Base-by-base conservation (phyloP, 2,797 vertebrate genomes). In the Enteromius unitaeniatus region DNA sequence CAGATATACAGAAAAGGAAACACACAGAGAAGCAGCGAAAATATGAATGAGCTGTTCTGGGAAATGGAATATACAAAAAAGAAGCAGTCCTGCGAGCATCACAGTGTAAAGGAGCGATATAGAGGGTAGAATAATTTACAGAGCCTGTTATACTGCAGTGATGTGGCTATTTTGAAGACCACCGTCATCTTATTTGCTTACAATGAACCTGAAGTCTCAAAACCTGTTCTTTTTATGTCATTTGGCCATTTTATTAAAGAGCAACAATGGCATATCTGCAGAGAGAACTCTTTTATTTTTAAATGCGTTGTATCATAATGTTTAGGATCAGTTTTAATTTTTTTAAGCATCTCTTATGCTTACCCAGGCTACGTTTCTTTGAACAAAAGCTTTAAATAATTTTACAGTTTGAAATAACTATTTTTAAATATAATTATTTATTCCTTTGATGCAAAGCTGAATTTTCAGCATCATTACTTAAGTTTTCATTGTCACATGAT, bases 1-100 rank as follows among this genome's bases (percentile, higher is more conserved):
- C 40, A n/a, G 75, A 82, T 28, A 37, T 21, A 53, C 15, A 73
- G 79, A 62, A 28, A 45, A 40, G 31, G 31, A 81, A 8, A 40
- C 23, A 34, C 7, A 21, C 47, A 55, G 4, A 62, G 31, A 70
- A 31, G 40, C 14, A 34, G 34, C 5, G 4, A n/a, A 49, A 64
- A 28, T 31, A 23, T 45, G 23, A 83, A 77, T 42, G 19, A 65
- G 49, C 31, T 68, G 60, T 51, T 75, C 21, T 60, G 40, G 68
- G 79, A 60, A 70, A 72, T 28, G 9, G 17, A 70, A 31, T 10
- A 15, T 31, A 11, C 45, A 42, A 19, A 6, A 28, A 53, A 68
- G n/a, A 67, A n/a, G n/a, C 45, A 40, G 7, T 53, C 37, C 4
- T 37, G 19, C n/a, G 23, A 31, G 40, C 19, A 19, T 26, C 21